These are phyloP conservation scores for Eilema sororculum DNA, from an alignment of 2,888 invertebrate genomes.

Conservation along the genomic window DNA sequence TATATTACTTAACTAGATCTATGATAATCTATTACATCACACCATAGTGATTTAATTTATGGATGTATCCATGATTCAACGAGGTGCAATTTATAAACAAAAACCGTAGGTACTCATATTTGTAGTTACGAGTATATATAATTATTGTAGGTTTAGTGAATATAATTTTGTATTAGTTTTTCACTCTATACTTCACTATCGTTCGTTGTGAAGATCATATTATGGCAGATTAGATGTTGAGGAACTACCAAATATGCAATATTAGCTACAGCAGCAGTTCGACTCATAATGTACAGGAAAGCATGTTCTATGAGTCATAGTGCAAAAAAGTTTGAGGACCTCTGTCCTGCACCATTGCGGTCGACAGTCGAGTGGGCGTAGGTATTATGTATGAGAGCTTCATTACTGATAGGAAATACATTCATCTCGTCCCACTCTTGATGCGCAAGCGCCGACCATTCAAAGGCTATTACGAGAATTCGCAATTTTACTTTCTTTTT, in stretches of 20 bases:
- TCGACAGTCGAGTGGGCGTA: slow-evolving; percentile 33
- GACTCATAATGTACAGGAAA: not conserved
- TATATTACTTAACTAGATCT: too few relatives aligned
- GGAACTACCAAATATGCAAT: not conserved
- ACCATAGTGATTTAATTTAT: too few relatives aligned
- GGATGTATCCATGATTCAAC: too few relatives aligned
- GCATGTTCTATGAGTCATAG: not conserved
- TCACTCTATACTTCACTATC: too few relatives aligned
- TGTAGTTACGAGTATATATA: too few relatives aligned
- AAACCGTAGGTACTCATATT: too few relatives aligned
- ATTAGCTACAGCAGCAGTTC: not conserved
- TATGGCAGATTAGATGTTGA: not conserved
- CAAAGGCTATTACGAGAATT: not conserved
- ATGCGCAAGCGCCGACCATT: slow-evolving; percentile 1
- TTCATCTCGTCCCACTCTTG: slow-evolving; percentile 55
- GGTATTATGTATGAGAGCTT: slow-evolving; percentile 38
- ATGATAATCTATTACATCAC: too few relatives aligned
- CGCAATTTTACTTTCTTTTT: slow-evolving; percentile 1
- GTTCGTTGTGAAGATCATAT: too few relatives aligned
- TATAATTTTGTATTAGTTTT: too few relatives aligned
- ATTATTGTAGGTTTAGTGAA: too few relatives aligned
- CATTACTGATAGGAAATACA: slow-evolving; percentile 53
- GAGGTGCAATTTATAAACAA: too few relatives aligned
- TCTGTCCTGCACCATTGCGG: not conserved
- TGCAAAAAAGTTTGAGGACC: not conserved